Evolutionary conservation across 30 jellyfish, hydroid and myxozoan genomes (phyloP), one percentile per base, ranked within the genome.

Genomic region (Turritopsis rubra): DNA sequence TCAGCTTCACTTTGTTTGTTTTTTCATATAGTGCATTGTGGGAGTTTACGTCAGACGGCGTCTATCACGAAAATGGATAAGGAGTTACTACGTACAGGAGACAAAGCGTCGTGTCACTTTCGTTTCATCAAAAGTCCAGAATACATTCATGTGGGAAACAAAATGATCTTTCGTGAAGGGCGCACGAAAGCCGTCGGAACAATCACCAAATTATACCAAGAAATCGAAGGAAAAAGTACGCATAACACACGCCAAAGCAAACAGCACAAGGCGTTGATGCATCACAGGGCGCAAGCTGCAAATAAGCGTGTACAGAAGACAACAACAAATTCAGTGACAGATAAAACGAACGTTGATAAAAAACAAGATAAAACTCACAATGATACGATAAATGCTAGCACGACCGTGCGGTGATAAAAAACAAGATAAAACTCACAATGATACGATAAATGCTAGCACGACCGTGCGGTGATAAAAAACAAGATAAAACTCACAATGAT

Each of bases 181-280:
- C 95, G 99, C 81, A 94, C 99, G 0, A 94, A 94, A 81, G 99
- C 99, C 18, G 97, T 94, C 52, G 99, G 99, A 7, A 88, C 98
- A 22, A 92, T 92, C 29, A 92, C 95, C 26, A 88, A 66, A 54
- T 73, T 92, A 9, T 85, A 86, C 82, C 68, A 73, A 28, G 96
- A 92, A 41, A 76, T 79, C n/a, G 96, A 90, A 70, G 96, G 96
- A 20, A 94, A 83, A 23, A 82, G 92, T 85, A 71, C 93, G 65
- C 96, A 92, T 72, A 88, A 88, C 84, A 88, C 95, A 19, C 92
- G 95, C 29, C 79, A 88, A 52, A 89, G 95, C 22, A 92, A 92
- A 80, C 87, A 90, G 29, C 88, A 79, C 73, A 92, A 92, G 54
- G 96, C 98, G 21, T 92, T 88, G 83, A 88, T 92, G 98, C 98